phyloP scores from a whole-genome alignment of 2,113 vertebrate genomes.

The Scatophagus argus region DNA sequence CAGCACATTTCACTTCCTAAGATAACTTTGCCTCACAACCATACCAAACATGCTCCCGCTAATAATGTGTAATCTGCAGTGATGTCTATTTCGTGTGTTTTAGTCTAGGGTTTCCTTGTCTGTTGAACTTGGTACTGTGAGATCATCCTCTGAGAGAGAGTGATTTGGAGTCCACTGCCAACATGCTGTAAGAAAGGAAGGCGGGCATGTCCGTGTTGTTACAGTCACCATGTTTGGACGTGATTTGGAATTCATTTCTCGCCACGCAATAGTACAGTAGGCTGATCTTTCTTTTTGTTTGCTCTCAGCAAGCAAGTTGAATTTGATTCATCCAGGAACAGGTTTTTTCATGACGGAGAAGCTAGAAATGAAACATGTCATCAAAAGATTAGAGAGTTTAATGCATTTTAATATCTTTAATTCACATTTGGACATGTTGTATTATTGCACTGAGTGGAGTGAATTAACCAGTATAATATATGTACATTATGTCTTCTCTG shows the following conservation, averaged over 20 bases:
- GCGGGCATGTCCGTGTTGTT: constrained; percentile 58
- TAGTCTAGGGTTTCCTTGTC: constrained; percentile 42
- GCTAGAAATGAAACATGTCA: constrained; percentile 51
- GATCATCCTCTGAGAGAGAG: constrained; percentile 51
- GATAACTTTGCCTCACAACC: constrained; percentile 68
- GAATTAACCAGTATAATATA: constrained; percentile 11
- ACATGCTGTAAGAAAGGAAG: constrained; percentile 46
- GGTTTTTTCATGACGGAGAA: constrained; percentile 44
- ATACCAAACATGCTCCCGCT: constrained; percentile 68
- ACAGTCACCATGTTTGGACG: constrained; percentile 74
- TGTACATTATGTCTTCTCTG: constrained; percentile 1
- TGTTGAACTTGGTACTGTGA: constrained; percentile 57
- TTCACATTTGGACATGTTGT: constrained; percentile 21
- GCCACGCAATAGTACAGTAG: constrained; percentile 41
- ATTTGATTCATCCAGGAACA: constrained; percentile 28
- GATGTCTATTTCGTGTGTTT: constrained; percentile 64
- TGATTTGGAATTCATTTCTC: constrained; percentile 69
- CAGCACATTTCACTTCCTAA: constrained; percentile 68
- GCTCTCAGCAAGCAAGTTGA: constrained; percentile 32
- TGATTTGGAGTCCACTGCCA: constrained; percentile 57
- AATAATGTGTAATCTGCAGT: constrained; percentile 68
- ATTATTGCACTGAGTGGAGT: constrained; percentile 14
- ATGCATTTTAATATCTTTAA: constrained; percentile 35
- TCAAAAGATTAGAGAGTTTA: constrained; percentile 58
- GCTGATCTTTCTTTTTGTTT: constrained; percentile 69